These are phyloP conservation scores for Stramonita haemastoma DNA, from an alignment of 2,888 invertebrate species.

Conservation along the genomic window DNA sequence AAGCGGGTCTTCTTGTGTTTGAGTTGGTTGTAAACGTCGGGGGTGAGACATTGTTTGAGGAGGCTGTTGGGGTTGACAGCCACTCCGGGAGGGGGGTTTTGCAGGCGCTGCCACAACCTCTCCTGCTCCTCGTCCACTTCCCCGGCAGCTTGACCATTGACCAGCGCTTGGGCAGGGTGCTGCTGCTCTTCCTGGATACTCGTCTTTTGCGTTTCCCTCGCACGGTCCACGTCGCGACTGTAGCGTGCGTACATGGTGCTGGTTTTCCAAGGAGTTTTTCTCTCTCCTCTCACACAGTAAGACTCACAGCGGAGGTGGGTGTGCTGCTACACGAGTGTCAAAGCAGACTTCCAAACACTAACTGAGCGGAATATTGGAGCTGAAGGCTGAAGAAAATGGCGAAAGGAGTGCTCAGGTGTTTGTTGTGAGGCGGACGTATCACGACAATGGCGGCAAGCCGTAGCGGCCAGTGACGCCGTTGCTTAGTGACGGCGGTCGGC, in stretches of 20 bases:
- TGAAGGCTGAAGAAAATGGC: no score
- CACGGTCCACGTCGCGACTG: slow-evolving; percentile 38
- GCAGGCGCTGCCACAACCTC: slow-evolving; percentile 57
- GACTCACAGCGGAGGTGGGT: no score
- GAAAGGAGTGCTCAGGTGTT: no score
- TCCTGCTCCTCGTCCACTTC: slow-evolving; percentile 24
- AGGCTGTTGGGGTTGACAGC: slow-evolving; percentile 78
- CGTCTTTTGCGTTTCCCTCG: slow-evolving; percentile 22
- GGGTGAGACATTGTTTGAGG: slow-evolving; percentile 83
- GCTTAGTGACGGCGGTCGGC: slow-evolving; percentile 13
- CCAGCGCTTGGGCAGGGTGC: neutral
- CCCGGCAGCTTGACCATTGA: neutral
- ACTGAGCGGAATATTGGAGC: no score
- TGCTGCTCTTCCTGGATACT: neutral
- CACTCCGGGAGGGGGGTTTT: slow-evolving; percentile 46
- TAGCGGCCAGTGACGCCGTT: slow-evolving; percentile 4
- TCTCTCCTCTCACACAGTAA: no score
- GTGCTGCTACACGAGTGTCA: no score
- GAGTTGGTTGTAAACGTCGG: slow-evolving; percentile 58
- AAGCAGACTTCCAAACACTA: no score
- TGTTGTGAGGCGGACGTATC: neutral
- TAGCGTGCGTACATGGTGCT: slow-evolving; percentile 46
- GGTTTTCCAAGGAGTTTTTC: neutral
- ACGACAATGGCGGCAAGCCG: neutral
- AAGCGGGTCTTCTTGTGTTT: slow-evolving; percentile 58